Evolutionary conservation across 1,140 invertebrate genomes (phyloP), one percentile per base, ranked within the genome.

Genomic region (Drosophila mojavensis): DNA sequence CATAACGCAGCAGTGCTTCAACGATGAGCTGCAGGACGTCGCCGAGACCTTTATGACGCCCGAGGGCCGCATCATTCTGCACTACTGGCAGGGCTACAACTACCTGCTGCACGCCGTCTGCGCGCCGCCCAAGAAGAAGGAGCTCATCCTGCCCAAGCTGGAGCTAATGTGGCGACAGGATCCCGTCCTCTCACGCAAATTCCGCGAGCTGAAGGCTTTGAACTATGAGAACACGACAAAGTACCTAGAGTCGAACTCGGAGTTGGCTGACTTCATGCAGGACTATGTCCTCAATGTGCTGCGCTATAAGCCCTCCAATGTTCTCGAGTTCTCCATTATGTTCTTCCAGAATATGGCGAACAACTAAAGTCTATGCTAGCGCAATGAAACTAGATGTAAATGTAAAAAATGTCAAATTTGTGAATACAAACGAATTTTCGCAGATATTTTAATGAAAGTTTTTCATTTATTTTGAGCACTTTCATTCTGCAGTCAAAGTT

Each of bases 101-200:
- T 91, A 91, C 43, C 20, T 91, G 7, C 41, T 91, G 10, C 90
- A 91, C 24, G 73, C 90, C 7, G 83, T 76, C 20, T 85, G 85
- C 41, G 48, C 70, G 0, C 72, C 78, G 4, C 59, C 48, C 5
- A 79, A 90, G 55, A 48, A 59, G 4, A 66, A 70, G 56, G 78
- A 81, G 15, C 10, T 39, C 2, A 61, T 75, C 11, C 0, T 90
- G 5, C 90, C 90, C 2, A 79, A 81, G 20, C 5, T 91, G 43
- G 90, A 91, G 60, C 45, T 91, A 3, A 90, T 91, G 80, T 91
- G 90, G 90, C 85, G 85, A 10, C 75, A 82, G 20, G 62, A 91
- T 30, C 54, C 59, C 0, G 54, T 69, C 6, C 43, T 91, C 0
- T 33, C 43, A 0, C 60, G 58, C 1, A 74, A 78, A 10, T 91